phyloP scores from a whole-genome alignment of 2,888 invertebrate species.

The Athripsodes cinereus region DNA sequence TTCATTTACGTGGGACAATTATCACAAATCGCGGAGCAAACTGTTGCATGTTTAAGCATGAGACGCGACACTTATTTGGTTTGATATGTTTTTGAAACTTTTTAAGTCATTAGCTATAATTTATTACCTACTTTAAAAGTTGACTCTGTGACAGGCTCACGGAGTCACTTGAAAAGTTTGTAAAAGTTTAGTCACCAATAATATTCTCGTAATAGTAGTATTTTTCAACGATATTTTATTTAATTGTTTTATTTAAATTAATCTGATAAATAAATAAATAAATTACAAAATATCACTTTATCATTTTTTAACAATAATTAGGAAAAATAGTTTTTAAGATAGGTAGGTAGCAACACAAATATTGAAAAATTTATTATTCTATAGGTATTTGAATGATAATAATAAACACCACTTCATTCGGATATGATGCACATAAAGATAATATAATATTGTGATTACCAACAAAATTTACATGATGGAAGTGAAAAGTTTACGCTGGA shows the following conservation, averaged over 20 bases:
- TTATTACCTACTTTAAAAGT: not conserved
- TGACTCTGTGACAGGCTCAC: not conserved
- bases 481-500: not conserved
- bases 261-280: not conserved
- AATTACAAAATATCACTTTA: not conserved
- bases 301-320: not conserved
- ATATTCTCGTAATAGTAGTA: not conserved
- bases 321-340: no score
- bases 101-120: not conserved
- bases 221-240: not conserved
- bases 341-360: no score
- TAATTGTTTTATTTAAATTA: not conserved
- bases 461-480: not conserved
- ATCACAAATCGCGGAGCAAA: conserved; percentile 8
- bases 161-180: conserved; percentile 4
- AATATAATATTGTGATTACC: not conserved
- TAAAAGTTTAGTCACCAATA: conserved; percentile 2
- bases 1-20: conserved; percentile 15
- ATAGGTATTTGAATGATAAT: no score
- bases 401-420: no score
- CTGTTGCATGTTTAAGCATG: conserved; percentile 13
- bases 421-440: no score
- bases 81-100: conserved; percentile 4
- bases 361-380: no score
- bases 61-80: not conserved